These are phyloP conservation scores for Odontocolon sp. DNA, from an alignment of 2,888 invertebrate genomes.

Conservation along the genomic window DNA sequence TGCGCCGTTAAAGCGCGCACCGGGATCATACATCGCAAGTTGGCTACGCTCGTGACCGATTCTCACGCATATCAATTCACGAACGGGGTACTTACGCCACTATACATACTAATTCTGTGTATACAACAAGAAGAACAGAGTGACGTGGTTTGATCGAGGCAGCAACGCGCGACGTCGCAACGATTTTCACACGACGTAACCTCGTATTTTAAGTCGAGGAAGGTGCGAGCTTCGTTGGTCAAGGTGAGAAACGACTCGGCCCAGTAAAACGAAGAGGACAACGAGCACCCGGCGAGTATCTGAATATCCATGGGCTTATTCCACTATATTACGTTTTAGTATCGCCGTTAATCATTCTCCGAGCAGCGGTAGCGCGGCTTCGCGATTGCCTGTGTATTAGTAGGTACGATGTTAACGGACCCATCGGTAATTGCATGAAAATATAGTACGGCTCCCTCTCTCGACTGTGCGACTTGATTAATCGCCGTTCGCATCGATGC, in stretches of 20 bases:
- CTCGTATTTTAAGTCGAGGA: background rate
- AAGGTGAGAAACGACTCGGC: background rate
- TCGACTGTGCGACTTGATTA: background rate
- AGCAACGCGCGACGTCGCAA: constrained; percentile 13
- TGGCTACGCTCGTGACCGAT: constrained; percentile 49
- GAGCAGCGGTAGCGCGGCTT: background rate
- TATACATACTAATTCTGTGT: no score
- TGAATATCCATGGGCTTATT: background rate
- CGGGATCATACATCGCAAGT: constrained; percentile 1
- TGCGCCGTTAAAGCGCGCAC: background rate
- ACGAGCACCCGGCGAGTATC: background rate
- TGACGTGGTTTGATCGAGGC: no score
- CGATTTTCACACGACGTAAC: constrained; percentile 22
- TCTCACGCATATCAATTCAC: constrained; percentile 64
- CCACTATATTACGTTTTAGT: background rate
- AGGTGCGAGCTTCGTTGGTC: background rate
- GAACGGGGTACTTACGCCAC: constrained; percentile 11
- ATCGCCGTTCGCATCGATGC: background rate
- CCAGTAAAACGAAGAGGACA: background rate
- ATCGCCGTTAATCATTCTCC: background rate
- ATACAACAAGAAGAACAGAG: no score
- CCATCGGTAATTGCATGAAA: constrained; percentile 2
- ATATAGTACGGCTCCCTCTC: background rate
- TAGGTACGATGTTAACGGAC: background rate
- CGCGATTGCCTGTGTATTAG: no score